Evolutionary conservation across 1,140 invertebrate species (phyloP), one percentile per base, ranked within the genome.

Genomic region (Pomacea maculata): DNA sequence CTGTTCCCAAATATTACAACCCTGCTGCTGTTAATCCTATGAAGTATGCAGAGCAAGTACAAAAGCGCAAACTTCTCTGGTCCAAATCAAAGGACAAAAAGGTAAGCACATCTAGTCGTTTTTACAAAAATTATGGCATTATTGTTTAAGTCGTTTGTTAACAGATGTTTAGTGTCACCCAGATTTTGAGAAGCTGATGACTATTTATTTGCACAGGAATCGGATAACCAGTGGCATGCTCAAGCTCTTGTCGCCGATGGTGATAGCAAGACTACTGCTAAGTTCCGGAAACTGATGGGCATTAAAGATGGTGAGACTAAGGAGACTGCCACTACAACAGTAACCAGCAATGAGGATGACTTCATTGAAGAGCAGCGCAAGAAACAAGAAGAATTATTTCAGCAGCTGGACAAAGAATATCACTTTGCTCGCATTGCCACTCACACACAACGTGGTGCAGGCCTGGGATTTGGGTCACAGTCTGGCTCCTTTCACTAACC

Each of bases 251-350:
- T 95, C 0, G 94, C 96, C 87, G 97, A 98, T 92, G 93, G 95
- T 61, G 97, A 98, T 92, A 96, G 96, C 67, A 95, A 96, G 92
- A 95, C 97, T 80, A 95, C 96, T 1, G 96, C 95, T n/a, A 99
- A 99, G 92, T 99, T 98, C 91, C 96, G 97, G 91, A 93, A 97
- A 83, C 92, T 99, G 15, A 98, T 99, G 97, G 97, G 97, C 67
- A 98, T 98, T 72, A 97, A 96, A 90, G 93, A 94, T 34, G 93
- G 92, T 54, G 85, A 84, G 95, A 25, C 61, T 11, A 80, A 75
- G 1, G 55, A 78, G 5, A 78, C 57, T 52, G 55, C 5, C 1
- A 57, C 65, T 68, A 45, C 78, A n/a, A 78, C 82, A 11, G 71
- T 95, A 95, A 85, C 65, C 17, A 52, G 78, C 19, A 83, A 82